Conservation (phyloP, 2,113 vertebrate species). For the Bothrops jararaca region DNA sequence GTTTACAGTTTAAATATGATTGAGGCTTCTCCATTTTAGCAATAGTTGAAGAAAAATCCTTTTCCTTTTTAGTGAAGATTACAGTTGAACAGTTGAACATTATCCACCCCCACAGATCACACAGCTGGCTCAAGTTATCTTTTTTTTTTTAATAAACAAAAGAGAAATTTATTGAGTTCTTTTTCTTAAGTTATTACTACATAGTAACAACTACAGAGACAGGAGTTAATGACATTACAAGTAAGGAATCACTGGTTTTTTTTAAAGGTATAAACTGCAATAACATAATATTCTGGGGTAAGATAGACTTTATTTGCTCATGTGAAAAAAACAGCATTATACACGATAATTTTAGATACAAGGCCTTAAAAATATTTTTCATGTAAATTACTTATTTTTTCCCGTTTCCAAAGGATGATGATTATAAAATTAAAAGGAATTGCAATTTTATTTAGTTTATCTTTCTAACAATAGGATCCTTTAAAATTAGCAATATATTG, state of each 20-base stretch:
- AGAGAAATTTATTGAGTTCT: background rate
- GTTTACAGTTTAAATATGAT: too few species aligned
- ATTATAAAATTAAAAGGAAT: background rate
- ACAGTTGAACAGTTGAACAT: too few species aligned
- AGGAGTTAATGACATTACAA: background rate
- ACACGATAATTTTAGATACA: background rate
- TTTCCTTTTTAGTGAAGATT: too few species aligned
- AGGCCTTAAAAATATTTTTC: background rate
- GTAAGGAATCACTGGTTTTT: background rate
- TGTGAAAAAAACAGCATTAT: background rate
- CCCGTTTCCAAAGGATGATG: background rate
- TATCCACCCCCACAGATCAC: too few species aligned
- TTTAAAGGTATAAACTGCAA: background rate
- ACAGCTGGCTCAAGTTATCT: too few species aligned
- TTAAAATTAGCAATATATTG: background rate
- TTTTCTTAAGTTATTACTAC: background rate
- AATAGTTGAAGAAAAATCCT: too few species aligned
- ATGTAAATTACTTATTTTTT: background rate
- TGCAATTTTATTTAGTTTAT: background rate
- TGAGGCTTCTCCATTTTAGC: too few species aligned
- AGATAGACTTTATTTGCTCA: background rate
- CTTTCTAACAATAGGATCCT: background rate
- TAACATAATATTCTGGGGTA: background rate
- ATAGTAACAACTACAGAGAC: background rate
- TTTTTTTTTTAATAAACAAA: too few species aligned